A percentile compares a stretch with the other conserved stretches of the same genome.
Conservation (phyloP, 2,888 invertebrate species). For the Cryptocephalus moraei region DNA sequence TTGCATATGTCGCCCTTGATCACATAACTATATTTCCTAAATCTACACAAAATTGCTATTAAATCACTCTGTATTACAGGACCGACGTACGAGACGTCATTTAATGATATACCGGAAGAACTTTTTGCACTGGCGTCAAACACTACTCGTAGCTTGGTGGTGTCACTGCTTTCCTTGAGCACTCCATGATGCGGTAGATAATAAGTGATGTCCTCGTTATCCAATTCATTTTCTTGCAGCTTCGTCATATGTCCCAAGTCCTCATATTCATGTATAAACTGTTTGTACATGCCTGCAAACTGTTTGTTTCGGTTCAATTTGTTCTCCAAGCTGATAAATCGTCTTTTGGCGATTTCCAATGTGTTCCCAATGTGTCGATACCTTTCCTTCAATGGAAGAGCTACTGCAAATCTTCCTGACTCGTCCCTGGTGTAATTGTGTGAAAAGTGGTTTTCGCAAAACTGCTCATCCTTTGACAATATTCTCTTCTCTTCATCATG, state of each 20-base stretch:
- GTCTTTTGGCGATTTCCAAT: slow-evolving; percentile 3
- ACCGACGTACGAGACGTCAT: slow-evolving; percentile 7
- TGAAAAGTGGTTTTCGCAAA: too few species aligned
- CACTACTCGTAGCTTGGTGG: slow-evolving; percentile 8
- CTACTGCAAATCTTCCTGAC: too few species aligned
- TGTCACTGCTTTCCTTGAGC: slow-evolving; percentile 1
- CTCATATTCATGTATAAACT: slow-evolving; percentile 8
- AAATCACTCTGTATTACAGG: slow-evolving; percentile 12
- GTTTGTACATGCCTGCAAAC: slow-evolving; percentile 2
- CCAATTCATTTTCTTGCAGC: neutral
- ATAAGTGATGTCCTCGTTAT: neutral
- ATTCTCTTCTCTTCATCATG: too few species aligned
- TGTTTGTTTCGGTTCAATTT: slow-evolving; percentile 4
- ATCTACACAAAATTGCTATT: slow-evolving; percentile 8
- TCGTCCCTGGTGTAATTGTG: too few species aligned
- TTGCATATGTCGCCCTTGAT: slow-evolving; percentile 12
- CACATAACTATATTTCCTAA: slow-evolving; percentile 10
- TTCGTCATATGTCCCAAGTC: slow-evolving; percentile 8
- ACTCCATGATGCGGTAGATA: slow-evolving; percentile 6
- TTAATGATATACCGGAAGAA: slow-evolving; percentile 4
- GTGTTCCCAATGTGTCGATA: too few species aligned
- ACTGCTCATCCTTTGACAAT: too few species aligned
- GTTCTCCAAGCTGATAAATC: slow-evolving; percentile 7
- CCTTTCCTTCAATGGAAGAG: too few species aligned
- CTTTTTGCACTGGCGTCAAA: slow-evolving; percentile 5